Conservation (phyloP, 2,113 vertebrate genomes). For the Triplophysa siluroides region DNA sequence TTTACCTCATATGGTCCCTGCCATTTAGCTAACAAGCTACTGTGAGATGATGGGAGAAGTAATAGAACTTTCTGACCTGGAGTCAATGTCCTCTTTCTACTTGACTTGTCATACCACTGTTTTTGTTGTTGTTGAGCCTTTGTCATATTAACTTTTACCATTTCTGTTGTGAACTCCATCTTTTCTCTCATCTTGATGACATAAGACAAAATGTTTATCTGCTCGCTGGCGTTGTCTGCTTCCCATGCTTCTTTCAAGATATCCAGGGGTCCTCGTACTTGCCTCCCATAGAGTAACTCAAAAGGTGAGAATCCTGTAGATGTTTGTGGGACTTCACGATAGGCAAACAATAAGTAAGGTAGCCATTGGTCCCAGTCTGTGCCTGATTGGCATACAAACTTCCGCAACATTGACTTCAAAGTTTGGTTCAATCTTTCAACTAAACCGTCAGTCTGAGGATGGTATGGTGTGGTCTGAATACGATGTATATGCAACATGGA, state of each 20-base stretch:
- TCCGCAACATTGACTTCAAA: not conserved
- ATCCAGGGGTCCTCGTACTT: not conserved
- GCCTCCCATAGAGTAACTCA: not conserved
- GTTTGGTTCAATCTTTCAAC: too few relatives aligned
- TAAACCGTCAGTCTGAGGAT: slow-evolving; percentile 6
- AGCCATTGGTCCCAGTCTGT: slow-evolving; percentile 5
- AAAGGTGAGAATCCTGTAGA: not conserved
- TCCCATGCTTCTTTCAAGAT: not conserved
- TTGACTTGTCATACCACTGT: not conserved
- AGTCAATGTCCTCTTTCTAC: too few relatives aligned
- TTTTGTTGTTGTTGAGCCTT: not conserved
- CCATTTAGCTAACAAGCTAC: not conserved
- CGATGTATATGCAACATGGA: not conserved
- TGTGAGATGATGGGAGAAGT: not conserved
- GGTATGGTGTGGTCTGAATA: slow-evolving; percentile 15
- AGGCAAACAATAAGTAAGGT: not conserved
- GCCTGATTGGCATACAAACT: not conserved
- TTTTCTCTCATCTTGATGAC: not conserved
- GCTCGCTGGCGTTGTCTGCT: not conserved
- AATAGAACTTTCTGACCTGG: not conserved
- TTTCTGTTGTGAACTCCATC: not conserved
- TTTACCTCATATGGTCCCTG: not conserved
- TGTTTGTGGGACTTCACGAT: not conserved
- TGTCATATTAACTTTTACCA: not conserved
- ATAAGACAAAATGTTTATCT: not conserved